Evolutionary conservation across 2,797 vertebrate species (phyloP), one percentile per base, ranked within the genome.

Genomic region (Otus scops): DNA sequence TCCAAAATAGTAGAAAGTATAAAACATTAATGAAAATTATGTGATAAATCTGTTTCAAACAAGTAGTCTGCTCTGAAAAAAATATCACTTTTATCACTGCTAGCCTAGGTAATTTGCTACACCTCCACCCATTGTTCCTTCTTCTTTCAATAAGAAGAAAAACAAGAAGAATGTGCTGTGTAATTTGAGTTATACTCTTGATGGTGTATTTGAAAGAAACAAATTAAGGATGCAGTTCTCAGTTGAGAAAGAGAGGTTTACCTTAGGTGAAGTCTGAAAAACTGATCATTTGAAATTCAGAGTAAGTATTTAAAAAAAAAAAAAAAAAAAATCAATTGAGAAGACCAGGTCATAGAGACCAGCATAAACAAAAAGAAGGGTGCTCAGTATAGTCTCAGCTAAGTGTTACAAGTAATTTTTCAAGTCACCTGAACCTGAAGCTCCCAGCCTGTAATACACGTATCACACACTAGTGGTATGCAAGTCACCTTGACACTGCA

Each of bases 1-100:
- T 83, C 91, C 71, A 92, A 91, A 94, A 94, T 64, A 96, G 89
- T 23, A 91, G 56, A 94, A 95, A 93, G 60, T 57, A 80, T 92
- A 83, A 89, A 95, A 94, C 90, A 85, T 60, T 85, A 78, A 96
- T 43, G 32, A 85, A 92, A 48, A 45, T 32, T 13, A 89, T 41
- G 36, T 8, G 48, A 89, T 79, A 91, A 70, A 89, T 67, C 64
- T 61, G 64, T 73, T 95, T 89, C 88, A 89, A 82, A 79, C 28
- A 94, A 94, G 48, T 54, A 85, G 77, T 48, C 38, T 85, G 27
- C 36, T 77, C 53, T 50, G 22, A 23, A 45, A 17, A 19, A 76
- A 56, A 27, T 18, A 23, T 4, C 17, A 65, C 11, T 86, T 60
- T 80, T 47, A 86, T 69, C 39, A 56, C 14, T 73, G 17, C 32